A percentile compares a stretch with the other conserved stretches of the same genome.
Evolutionary conservation across 2,797 vertebrate genomes (phyloP).

Genomic region (Mormyrops attenuatus): DNA sequence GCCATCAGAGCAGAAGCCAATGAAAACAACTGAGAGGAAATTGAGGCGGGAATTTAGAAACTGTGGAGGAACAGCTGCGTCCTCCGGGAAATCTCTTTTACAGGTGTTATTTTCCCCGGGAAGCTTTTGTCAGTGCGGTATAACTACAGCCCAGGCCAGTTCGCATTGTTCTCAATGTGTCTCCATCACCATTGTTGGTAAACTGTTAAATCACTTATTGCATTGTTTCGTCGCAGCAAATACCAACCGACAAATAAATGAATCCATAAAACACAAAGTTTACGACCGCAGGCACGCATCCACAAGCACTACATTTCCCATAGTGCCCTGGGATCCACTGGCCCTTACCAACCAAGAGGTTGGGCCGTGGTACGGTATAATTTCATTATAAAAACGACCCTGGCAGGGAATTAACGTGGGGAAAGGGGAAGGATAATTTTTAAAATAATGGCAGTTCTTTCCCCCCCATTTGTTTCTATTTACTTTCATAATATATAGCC

Average conservation of each 20-base stretch:
- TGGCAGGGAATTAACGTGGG: neutral
- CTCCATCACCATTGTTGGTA: neutral
- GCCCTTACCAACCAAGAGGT: neutral
- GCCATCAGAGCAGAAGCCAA: neutral
- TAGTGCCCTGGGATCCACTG: neutral
- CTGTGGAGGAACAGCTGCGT: neutral
- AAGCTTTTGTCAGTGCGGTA: neutral
- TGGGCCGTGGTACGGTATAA: neutral
- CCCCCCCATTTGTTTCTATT: neutral
- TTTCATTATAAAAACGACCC: neutral
- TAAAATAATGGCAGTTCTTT: neutral
- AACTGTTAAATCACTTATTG: neutral
- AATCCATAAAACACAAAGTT: neutral
- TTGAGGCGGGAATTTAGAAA: neutral
- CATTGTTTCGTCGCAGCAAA: neutral
- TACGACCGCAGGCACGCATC: neutral
- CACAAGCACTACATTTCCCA: neutral
- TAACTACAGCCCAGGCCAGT: neutral
- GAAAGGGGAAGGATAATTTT: neutral
- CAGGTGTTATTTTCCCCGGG: neutral
- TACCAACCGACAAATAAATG: neutral
- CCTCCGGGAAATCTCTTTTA: neutral
- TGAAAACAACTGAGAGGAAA: neutral
- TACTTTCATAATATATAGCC: neutral
- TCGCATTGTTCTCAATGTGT: neutral